phyloP scores from a whole-genome alignment of 2,113 vertebrate species.

The Callocephalon fimbriatum region DNA sequence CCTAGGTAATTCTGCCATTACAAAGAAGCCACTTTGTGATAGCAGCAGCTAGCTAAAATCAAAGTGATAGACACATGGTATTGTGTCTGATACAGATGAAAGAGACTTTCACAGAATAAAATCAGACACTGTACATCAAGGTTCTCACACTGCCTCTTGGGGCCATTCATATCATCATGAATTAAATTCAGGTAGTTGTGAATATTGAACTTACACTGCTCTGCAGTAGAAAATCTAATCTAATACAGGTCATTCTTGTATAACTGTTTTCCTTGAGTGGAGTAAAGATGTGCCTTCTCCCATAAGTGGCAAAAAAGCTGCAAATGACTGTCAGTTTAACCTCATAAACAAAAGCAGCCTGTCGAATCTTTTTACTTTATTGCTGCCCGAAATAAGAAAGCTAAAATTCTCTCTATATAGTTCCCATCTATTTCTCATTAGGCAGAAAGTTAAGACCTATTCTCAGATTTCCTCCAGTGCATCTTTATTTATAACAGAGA shows the following conservation, averaged over 20 bases:
- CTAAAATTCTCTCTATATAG: background rate
- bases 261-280: background rate
- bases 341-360: constrained; percentile 15
- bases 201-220: background rate
- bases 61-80: background rate
- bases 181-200: background rate
- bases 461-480: background rate
- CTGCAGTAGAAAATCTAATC: background rate
- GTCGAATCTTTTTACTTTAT: background rate
- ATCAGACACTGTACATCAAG: background rate
- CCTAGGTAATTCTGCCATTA: background rate
- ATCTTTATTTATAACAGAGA: constrained; percentile 42
- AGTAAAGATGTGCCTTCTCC: background rate
- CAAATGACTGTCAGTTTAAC: constrained; percentile 20
- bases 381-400: constrained; percentile 6
- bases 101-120: background rate
- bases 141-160: background rate
- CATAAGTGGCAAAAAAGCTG: background rate
- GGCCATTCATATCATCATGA: background rate
- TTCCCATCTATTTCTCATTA: constrained; percentile 15
- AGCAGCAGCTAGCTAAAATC: background rate
- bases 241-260: background rate
- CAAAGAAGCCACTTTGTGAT: background rate
- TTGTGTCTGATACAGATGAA: background rate
- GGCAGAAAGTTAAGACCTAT: background rate